Conservation (phyloP, 2,113 vertebrate genomes). For the Bubo bubo region DNA sequence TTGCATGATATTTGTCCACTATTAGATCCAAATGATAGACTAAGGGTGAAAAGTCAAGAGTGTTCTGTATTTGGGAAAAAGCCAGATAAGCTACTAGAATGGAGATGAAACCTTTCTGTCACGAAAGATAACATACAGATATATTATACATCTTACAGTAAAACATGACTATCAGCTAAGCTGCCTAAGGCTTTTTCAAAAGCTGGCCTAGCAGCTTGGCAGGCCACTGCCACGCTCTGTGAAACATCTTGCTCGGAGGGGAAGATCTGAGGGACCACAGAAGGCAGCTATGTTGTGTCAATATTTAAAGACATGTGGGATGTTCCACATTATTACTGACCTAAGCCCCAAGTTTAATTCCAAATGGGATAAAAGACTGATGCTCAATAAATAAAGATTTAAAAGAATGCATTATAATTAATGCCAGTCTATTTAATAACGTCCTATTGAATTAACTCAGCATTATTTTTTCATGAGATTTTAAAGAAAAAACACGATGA, state of each 20-base stretch:
- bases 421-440: not conserved
- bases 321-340: not conserved
- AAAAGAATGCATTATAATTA: not conserved
- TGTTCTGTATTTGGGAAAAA: not conserved
- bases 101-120: not conserved
- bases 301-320: not conserved
- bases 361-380: not conserved
- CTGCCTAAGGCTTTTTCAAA: not conserved
- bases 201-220: not conserved
- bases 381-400: not conserved
- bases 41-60: not conserved
- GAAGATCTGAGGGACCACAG: not conserved
- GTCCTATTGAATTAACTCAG: not conserved
- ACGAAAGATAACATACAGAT: not conserved
- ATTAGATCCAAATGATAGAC: not conserved
- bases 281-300: too few relatives aligned
- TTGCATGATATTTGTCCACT: not conserved
- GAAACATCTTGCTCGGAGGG: rapidly evolving
- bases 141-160: too few relatives aligned
- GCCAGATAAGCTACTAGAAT: not conserved
- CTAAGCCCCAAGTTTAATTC: not conserved
- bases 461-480: not conserved
- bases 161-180: not conserved
- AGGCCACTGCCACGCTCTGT: rapidly evolving
- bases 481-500: not conserved